Conservation (phyloP, 2,113 vertebrate species). For the Apaloderma vittatum region DNA sequence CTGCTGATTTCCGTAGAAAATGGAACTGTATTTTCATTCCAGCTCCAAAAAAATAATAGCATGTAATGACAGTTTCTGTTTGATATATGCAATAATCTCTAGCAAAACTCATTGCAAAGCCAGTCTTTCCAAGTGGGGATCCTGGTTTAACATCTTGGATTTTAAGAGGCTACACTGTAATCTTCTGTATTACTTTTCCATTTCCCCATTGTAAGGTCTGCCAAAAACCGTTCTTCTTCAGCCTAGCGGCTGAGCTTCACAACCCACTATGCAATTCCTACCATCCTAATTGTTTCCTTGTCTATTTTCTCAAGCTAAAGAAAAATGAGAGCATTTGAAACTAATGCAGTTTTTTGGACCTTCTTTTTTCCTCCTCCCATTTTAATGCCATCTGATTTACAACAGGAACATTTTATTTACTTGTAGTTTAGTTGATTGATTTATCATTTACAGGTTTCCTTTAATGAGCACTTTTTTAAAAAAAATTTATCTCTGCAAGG, state of each 20-base stretch:
- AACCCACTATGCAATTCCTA: background rate
- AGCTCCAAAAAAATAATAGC: background rate
- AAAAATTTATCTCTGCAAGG: background rate
- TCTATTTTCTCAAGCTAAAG: background rate
- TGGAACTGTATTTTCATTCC: background rate
- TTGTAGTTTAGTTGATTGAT: background rate
- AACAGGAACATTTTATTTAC: background rate
- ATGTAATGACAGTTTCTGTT: background rate
- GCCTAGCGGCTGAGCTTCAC: background rate
- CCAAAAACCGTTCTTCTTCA: background rate
- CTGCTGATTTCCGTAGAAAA: background rate
- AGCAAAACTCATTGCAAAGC: background rate
- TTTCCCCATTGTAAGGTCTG: background rate
- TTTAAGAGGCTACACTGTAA: background rate
- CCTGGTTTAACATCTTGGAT: background rate
- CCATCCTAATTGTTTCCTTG: background rate
- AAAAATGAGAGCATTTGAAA: background rate
- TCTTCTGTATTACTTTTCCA: background rate
- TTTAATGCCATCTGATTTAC: background rate
- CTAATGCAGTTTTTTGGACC: background rate
- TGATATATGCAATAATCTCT: background rate
- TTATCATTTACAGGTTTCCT: background rate
- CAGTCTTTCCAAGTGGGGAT: background rate
- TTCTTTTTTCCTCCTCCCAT: background rate
- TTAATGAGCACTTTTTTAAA: background rate